A percentile compares a stretch with the other conserved stretches of the same genome.
Evolutionary conservation across 2,888 invertebrate genomes (phyloP).

Genomic region (Tetragonisca angustula): DNA sequence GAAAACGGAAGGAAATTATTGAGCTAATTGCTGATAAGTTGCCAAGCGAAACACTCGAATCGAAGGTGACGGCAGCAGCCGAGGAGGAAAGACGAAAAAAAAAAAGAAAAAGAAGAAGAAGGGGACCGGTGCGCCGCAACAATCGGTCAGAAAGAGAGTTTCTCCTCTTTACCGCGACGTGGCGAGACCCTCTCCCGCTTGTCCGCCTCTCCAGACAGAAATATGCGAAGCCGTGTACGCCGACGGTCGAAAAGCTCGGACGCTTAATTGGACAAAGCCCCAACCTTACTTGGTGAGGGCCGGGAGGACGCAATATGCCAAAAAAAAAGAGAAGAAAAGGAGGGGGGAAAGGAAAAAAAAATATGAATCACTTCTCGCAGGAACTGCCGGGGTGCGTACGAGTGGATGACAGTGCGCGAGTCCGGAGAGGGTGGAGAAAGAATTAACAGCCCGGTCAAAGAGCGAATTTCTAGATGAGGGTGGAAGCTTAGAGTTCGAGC

Average conservation of each 20-base stretch:
- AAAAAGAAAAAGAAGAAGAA: conserved; percentile 43
- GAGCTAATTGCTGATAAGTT: conserved; percentile 83
- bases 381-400: conserved; percentile 60
- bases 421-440: conserved; percentile 48
- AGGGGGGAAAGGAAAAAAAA: conserved; percentile 54
- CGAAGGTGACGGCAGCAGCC: conserved; percentile 62
- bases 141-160: conserved; percentile 75
- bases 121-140: conserved; percentile 52
- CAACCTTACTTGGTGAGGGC: conserved; percentile 76
- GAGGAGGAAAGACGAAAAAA: not conserved
- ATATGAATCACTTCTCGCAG: conserved; percentile 79
- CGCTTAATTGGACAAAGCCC: conserved; percentile 84
- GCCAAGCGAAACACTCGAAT: conserved; percentile 75
- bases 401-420: conserved; percentile 62
- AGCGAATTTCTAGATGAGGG: conserved; percentile 60
- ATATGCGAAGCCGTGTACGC: conserved; percentile 80
- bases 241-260: conserved; percentile 80
- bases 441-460: conserved; percentile 70
- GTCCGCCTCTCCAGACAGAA: conserved; percentile 80
- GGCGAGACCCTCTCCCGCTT: conserved; percentile 58
- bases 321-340: conserved; percentile 72
- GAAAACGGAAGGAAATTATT: conserved; percentile 81
- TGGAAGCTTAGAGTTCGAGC: conserved; percentile 45
- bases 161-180: conserved; percentile 74
- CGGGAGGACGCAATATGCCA: conserved; percentile 80